These are phyloP conservation scores for Apaloderma vittatum DNA, from an alignment of 2,113 vertebrate species.

Conservation along the genomic window DNA sequence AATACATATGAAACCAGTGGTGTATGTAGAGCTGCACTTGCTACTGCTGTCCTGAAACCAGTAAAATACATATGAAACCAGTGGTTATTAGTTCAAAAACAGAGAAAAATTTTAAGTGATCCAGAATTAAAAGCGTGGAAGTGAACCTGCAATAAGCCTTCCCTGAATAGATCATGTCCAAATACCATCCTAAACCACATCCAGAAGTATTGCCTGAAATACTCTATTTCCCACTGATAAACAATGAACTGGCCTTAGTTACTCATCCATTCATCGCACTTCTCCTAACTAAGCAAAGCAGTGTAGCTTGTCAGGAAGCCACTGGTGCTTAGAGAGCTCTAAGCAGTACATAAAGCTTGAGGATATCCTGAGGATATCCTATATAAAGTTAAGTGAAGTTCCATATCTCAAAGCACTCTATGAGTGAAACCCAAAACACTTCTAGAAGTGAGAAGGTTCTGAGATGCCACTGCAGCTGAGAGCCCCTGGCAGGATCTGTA, in stretches of 20 bases:
- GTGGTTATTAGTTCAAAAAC: not conserved
- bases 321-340: not conserved
- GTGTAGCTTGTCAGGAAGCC: not conserved
- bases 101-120: not conserved
- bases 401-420: not conserved
- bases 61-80: not conserved
- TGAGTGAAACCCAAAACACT: not conserved
- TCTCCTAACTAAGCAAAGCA: not conserved
- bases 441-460: not conserved
- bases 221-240: not conserved
- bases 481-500: not conserved
- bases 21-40: too few relatives aligned
- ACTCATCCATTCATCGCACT: not conserved
- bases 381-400: not conserved
- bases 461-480: not conserved
- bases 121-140: not conserved
- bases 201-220: not conserved
- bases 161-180: not conserved
- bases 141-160: not conserved
- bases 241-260: not conserved
- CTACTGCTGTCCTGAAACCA: not conserved
- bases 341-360: not conserved
- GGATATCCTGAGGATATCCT: not conserved
- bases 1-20: not conserved
- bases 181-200: not conserved